A percentile compares a stretch with the other conserved stretches of the same genome.
phyloP scores from a whole-genome alignment of 2,797 vertebrate genomes.

The Danio tinwini region DNA sequence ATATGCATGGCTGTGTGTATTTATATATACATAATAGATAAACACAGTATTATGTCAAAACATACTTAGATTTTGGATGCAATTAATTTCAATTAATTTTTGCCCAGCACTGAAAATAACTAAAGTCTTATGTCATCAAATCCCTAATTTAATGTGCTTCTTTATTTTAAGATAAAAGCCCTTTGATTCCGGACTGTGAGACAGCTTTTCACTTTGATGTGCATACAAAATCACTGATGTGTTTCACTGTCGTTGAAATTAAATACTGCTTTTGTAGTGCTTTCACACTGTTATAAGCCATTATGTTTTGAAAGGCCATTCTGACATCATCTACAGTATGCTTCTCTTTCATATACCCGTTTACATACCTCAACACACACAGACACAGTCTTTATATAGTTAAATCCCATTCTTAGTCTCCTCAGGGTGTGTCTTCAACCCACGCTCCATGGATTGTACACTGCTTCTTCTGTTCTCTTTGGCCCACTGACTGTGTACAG shows the following conservation, averaged over 20 bases:
- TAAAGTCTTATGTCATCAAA: too few species aligned
- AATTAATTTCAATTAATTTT: too few species aligned
- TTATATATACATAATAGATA: too few species aligned
- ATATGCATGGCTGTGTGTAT: too few species aligned
- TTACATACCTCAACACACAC: background rate
- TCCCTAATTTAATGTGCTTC: too few species aligned
- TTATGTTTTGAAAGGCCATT: constrained; percentile 15
- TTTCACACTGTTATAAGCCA: constrained; percentile 16
- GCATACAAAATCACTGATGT: constrained; percentile 23
- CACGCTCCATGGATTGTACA: constrained; percentile 38
- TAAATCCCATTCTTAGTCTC: constrained; percentile 48
- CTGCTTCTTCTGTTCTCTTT: constrained; percentile 48
- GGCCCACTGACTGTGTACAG: constrained; percentile 44
- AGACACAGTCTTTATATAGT: constrained; percentile 19
- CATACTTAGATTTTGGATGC: too few species aligned
- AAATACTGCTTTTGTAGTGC: constrained; percentile 27
- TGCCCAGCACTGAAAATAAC: too few species aligned
- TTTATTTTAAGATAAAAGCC: too few species aligned
- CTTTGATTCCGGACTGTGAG: background rate
- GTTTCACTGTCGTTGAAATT: constrained; percentile 3
- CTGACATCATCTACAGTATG: constrained; percentile 17
- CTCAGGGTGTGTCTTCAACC: constrained; percentile 40
- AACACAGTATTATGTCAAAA: too few species aligned
- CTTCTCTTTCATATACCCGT: constrained; percentile 10
- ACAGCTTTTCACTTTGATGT: constrained; percentile 1